These are phyloP conservation scores for Heterohyrax brucei DNA, from an alignment of 2,797 vertebrate genomes.

Conservation along the genomic window DNA sequence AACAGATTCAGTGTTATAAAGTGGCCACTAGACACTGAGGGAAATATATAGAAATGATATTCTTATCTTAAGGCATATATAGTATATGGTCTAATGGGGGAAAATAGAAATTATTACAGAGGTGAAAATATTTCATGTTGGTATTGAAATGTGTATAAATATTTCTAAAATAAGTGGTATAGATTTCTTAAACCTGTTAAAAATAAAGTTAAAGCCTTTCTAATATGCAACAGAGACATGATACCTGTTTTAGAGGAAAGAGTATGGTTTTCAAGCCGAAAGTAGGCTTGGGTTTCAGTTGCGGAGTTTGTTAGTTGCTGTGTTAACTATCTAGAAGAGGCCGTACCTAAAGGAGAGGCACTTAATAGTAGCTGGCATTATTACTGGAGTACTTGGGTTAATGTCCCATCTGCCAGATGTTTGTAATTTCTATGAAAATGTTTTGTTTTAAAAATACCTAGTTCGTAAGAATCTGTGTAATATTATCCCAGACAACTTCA, in stretches of 20 bases:
- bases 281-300: slow-evolving; percentile 37
- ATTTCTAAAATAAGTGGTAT: slow-evolving; percentile 25
- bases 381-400: neutral
- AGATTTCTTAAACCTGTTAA: neutral
- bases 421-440: slow-evolving; percentile 12
- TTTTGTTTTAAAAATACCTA: slow-evolving; percentile 60
- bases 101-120: slow-evolving; percentile 2
- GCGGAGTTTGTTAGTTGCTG: neutral
- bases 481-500: neutral
- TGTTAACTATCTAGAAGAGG: neutral
- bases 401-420: neutral
- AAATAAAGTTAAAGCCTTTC: neutral
- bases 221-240: neutral
- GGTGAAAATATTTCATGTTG: neutral
- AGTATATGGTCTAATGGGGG: neutral
- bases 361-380: neutral
- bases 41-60: slow-evolving; percentile 8
- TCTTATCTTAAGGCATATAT: slow-evolving; percentile 33
- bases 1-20: neutral
- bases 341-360: neutral
- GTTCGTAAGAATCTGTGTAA: neutral
- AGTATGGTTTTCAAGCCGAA: neutral
- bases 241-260: neutral
- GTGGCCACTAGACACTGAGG: neutral
- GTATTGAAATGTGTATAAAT: neutral